Conservation (phyloP, 2,113 vertebrate species). For the Plotosus lineatus region DNA sequence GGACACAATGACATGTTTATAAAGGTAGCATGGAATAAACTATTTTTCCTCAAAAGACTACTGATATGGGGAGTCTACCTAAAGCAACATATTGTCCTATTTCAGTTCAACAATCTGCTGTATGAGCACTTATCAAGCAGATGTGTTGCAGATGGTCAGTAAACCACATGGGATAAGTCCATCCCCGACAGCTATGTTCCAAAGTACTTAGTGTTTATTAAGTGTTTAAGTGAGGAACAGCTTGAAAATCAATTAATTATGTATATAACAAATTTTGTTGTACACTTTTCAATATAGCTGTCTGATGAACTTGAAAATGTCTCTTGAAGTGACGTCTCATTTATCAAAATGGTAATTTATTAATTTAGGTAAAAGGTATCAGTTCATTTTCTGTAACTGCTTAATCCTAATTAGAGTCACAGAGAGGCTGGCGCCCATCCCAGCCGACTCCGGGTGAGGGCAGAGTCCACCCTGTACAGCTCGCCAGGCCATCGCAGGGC, state of each 20-base stretch:
- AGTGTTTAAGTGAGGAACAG: neutral
- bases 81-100: neutral
- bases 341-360: neutral
- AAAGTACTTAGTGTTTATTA: neutral
- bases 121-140: slow-evolving; percentile 31
- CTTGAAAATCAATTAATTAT: neutral
- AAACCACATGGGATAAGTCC: slow-evolving; percentile 32
- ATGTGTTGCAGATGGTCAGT: slow-evolving; percentile 33
- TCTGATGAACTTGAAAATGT: neutral
- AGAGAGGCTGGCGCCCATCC: too few relatives aligned
- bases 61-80: neutral
- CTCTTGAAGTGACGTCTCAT: neutral
- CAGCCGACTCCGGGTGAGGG: too few relatives aligned
- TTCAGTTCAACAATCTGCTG: slow-evolving; percentile 6
- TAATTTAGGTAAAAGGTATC: too few relatives aligned
- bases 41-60: slow-evolving; percentile 24
- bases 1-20: slow-evolving; percentile 18
- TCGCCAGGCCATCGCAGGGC: too few relatives aligned
- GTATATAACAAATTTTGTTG: neutral
- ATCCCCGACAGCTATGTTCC: slow-evolving; percentile 1
- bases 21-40: slow-evolving; percentile 15
- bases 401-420: too few relatives aligned
- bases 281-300: neutral
- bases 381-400: too few relatives aligned
- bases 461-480: too few relatives aligned